These are phyloP conservation scores for Strigamia transsilvanica DNA, from an alignment of 2,888 invertebrate species.

Conservation along the genomic window DNA sequence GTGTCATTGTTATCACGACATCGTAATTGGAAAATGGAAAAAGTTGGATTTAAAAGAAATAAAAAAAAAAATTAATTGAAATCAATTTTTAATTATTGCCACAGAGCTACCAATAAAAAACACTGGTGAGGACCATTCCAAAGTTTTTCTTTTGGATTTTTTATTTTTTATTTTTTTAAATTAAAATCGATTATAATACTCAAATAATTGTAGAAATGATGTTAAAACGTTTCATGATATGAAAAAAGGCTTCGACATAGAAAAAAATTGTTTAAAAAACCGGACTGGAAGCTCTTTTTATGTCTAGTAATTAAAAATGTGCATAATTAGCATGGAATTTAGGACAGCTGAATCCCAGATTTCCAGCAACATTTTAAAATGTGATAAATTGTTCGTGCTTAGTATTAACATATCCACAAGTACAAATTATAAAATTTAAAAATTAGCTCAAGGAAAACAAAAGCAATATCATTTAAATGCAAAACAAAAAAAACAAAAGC, in stretches of 20 bases:
- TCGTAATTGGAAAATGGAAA: constrained; percentile 36
- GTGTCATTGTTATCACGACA: constrained; percentile 43
- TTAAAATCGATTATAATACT: not conserved
- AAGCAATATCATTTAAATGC: no score
- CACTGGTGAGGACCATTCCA: not conserved
- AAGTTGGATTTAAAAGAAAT: constrained; percentile 4
- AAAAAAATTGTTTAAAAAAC: not conserved
- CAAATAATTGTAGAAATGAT: constrained; percentile 1
- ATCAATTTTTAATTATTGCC: constrained; percentile 48
- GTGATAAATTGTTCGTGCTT: no score
- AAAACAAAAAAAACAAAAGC: no score
- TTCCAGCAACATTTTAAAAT: no score
- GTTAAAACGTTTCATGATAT: not conserved
- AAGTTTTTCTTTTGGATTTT: not conserved
- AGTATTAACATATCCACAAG: no score
- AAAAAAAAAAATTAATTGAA: constrained; percentile 13
- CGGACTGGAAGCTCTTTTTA: not conserved
- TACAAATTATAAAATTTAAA: no score
- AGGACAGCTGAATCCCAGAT: not conserved
- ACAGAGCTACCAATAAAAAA: constrained; percentile 16
- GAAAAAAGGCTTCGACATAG: not conserved
- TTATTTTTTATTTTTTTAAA: not conserved
- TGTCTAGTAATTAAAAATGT: not conserved
- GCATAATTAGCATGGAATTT: not conserved
- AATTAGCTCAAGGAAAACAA: no score